Evolutionary conservation across 2,113 vertebrate genomes (phyloP).

Genomic region (Mustelus asterias): DNA sequence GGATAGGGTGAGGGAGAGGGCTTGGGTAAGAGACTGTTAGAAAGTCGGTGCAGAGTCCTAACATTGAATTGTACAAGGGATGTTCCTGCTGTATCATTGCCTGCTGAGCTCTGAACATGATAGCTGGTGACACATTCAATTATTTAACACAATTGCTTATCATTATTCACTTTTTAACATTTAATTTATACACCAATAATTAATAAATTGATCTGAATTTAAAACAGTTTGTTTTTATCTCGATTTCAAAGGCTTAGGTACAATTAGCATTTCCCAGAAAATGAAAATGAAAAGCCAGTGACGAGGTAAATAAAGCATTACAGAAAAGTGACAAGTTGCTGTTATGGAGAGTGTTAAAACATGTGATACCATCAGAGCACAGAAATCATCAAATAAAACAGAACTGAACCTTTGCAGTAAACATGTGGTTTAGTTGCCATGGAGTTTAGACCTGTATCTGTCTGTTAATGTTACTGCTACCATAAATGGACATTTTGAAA

Average conservation of each 20-base stretch:
- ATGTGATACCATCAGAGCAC: not conserved
- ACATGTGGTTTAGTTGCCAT: conserved; percentile 15
- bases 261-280: not conserved
- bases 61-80: conserved; percentile 1
- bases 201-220: not conserved
- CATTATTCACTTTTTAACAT: not conserved
- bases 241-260: not conserved
- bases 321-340: not conserved
- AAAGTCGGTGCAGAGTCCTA: not conserved
- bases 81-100: not conserved
- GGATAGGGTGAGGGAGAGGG: no score
- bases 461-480: conserved; percentile 22
- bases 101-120: not conserved
- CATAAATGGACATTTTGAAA: conserved; percentile 28
- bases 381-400: conserved; percentile 10
- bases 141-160: not conserved
- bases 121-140: not conserved
- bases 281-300: not conserved
- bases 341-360: conserved; percentile 18
- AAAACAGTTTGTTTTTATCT: not conserved
- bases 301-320: not conserved
- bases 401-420: conserved; percentile 25
- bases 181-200: not conserved
- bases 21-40: no score
- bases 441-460: conserved; percentile 19